Percentiles rank a stretch among this genome's conserved stretches.
These are phyloP conservation scores for Agrilus planipennis DNA, from an alignment of 1,140 invertebrate genomes.

Conservation along the genomic window DNA sequence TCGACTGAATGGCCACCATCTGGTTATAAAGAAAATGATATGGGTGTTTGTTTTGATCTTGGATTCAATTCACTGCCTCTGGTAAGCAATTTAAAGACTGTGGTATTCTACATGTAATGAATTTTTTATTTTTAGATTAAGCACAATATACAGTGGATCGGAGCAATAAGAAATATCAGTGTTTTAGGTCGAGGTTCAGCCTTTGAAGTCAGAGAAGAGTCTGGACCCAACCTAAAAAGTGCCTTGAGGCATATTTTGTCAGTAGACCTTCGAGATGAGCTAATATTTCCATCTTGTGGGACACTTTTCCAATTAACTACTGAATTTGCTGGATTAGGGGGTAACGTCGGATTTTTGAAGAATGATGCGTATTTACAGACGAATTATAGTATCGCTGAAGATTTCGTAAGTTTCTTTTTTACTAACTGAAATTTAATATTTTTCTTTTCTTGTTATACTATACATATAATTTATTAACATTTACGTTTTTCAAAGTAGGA, in stretches of 20 bases:
- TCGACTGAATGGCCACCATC: slow-evolving; percentile 67
- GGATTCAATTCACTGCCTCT: slow-evolving; percentile 45
- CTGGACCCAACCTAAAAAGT: slow-evolving; percentile 77
- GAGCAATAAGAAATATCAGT: slow-evolving; percentile 59
- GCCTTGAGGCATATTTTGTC: slow-evolving; percentile 63
- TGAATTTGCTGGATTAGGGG: slow-evolving; percentile 79
- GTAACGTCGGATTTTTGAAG: slow-evolving; percentile 75
- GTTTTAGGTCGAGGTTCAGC: slow-evolving; percentile 48
- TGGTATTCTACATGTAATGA: too few relatives aligned
- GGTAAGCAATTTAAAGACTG: slow-evolving; percentile 33
- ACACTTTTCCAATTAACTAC: slow-evolving; percentile 52
- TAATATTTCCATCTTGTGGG: slow-evolving; percentile 64
- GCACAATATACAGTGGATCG: slow-evolving; percentile 78
- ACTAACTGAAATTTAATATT: too few relatives aligned
- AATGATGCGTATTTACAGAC: slow-evolving; percentile 67
- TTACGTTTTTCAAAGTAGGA: too few relatives aligned
- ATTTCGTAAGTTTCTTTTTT: slow-evolving; percentile 47
- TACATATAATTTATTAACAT: too few relatives aligned
- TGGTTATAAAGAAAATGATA: slow-evolving; percentile 57
- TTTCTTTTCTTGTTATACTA: too few relatives aligned
- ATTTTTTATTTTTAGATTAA: background rate
- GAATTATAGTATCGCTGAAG: slow-evolving; percentile 54
- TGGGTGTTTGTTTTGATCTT: slow-evolving; percentile 52
- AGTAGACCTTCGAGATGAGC: slow-evolving; percentile 65
- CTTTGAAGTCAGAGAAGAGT: slow-evolving; percentile 71